Evolutionary conservation across 2,797 vertebrate genomes (phyloP), one percentile per base, ranked within the genome.

Genomic region (Austrolebias charrua): DNA sequence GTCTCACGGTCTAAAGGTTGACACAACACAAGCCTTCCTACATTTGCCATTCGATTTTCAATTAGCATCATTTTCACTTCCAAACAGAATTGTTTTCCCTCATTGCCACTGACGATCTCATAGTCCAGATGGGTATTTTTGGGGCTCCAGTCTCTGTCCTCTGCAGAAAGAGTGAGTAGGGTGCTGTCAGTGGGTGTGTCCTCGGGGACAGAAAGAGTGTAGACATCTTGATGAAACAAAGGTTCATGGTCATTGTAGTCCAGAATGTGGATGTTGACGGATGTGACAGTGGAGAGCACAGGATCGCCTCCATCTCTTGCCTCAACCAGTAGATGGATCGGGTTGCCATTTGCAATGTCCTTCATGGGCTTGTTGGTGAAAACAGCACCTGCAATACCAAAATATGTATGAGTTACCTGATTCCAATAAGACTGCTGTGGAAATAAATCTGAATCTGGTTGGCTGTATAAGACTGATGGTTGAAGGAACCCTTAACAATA

Each of bases 221-320:
- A 96, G 52, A 84, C 63, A 33, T 75, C 81, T 24, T 87, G 81
- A 46, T 86, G 88, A 83, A 99, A 98, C 60, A 73, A 70, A 14
- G 96, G 97, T 0, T 88, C 83, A 1, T 93, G 85, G 71, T 95
- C 89, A 50, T 98, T 98, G 66, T 86, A 29, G 71, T 95, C 95
- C 58, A 89, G 75, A 64, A 97, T 15, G 1, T 89, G 68, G 63
- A 97, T 80, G 1, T 94, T 89, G 64, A 97, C 42, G 4, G 92
- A 89, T 6, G 94, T 82, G 60, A 96, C 69, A 2, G 92, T 89
- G 24, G 79, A 93, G 57, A 90, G 88, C 15, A 84, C 40, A 1
- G 96, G 95, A 71, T 86, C 84, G 40, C 96, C 96, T 55, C 85
- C 81, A 55, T 98, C 96, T 24, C 55, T 84, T 18, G 96, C 96